Evolutionary conservation across 2,888 invertebrate species (phyloP).

Genomic region (Panopea generosa): DNA sequence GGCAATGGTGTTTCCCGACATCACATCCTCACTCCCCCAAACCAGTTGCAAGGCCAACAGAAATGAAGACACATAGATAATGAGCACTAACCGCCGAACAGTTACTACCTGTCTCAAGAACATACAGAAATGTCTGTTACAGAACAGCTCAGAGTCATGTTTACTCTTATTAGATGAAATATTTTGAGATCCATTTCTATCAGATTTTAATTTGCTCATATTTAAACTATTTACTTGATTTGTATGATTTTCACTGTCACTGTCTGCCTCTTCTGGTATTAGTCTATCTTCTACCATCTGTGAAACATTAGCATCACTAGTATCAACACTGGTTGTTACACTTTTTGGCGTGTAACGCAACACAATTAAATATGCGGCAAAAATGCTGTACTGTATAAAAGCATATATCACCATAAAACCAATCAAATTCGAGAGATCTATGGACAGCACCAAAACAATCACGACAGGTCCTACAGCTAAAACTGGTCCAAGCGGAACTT

Average conservation of each 20-base stretch:
- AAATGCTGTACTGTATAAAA: slow-evolving; percentile 90
- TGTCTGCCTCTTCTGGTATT: slow-evolving; percentile 25
- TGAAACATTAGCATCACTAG: not conserved
- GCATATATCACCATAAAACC: slow-evolving; percentile 94
- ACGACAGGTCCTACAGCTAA: slow-evolving; percentile 74
- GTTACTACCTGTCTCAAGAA: not conserved
- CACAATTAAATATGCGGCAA: slow-evolving; percentile 94
- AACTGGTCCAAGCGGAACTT: slow-evolving; percentile 85
- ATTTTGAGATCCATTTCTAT: not conserved
- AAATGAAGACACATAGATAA: slow-evolving; percentile 30
- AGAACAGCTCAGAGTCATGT: not conserved
- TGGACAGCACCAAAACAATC: slow-evolving; percentile 91
- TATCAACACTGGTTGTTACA: not conserved
- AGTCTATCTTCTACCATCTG: not conserved
- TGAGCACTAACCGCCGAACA: slow-evolving; percentile 29
- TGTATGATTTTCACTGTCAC: not conserved
- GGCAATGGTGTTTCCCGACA: slow-evolving; percentile 16
- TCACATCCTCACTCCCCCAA: slow-evolving; percentile 12
- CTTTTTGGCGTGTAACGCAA: slow-evolving; percentile 89
- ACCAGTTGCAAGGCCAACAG: slow-evolving; percentile 30
- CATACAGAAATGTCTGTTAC: not conserved
- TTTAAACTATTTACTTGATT: slow-evolving; percentile 9
- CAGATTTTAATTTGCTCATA: not conserved
- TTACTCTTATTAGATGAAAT: not conserved
- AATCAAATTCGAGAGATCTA: slow-evolving; percentile 94